Evolutionary conservation across 30 jellyfish, hydroid and myxozoan genomes (phyloP).

Genomic region (Hydra vulgaris): DNA sequence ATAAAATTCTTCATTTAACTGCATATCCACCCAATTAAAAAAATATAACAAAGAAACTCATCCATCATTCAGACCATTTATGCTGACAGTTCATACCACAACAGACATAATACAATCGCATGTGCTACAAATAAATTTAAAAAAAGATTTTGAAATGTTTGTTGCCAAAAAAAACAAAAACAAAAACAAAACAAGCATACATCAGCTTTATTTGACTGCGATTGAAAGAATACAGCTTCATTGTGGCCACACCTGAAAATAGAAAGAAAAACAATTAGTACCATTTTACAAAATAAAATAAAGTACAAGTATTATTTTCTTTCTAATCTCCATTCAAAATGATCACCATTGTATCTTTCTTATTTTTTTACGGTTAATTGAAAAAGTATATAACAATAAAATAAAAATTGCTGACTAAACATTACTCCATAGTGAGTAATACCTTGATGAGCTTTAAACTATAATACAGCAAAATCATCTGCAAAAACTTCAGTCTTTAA

Average conservation of each 20-base stretch:
- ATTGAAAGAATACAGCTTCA: constrained; percentile 98
- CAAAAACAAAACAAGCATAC: constrained; percentile 31
- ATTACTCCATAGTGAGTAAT: too few relatives aligned
- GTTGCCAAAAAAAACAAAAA: neutral
- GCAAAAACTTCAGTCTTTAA: too few relatives aligned
- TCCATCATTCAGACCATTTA: constrained; percentile 94
- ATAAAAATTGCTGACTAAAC: too few relatives aligned
- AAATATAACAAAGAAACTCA: neutral
- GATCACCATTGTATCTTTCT: too few relatives aligned
- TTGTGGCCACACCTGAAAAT: constrained; percentile 65
- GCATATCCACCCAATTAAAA: neutral
- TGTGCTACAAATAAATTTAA: constrained; percentile 50
- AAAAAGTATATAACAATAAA: too few relatives aligned
- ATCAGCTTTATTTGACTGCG: constrained; percentile 96
- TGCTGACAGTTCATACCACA: constrained; percentile 75
- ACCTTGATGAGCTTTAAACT: too few relatives aligned
- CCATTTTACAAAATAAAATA: too few relatives aligned
- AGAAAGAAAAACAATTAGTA: neutral
- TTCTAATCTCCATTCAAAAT: too few relatives aligned
- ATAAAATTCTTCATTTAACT: neutral
- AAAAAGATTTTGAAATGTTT: neutral
- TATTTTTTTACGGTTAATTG: too few relatives aligned
- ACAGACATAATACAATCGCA: constrained; percentile 94
- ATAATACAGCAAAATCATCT: too few relatives aligned
- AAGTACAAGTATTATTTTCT: too few relatives aligned